A percentile compares a stretch with the other conserved stretches of the same genome.
phyloP scores from a whole-genome alignment of 2,888 invertebrate genomes.

The Zygaena filipendulae region DNA sequence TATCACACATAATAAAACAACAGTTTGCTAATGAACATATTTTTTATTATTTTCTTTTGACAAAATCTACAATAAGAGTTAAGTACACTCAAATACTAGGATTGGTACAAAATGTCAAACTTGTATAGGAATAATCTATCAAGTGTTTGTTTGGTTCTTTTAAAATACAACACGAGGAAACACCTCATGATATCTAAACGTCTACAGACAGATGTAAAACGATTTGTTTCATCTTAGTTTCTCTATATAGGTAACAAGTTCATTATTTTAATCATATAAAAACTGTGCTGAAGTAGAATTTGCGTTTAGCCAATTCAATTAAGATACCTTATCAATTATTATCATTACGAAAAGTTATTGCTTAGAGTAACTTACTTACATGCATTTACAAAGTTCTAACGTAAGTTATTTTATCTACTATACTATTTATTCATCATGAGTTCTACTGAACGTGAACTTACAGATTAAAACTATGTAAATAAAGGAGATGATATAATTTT shows the following conservation, averaged over 20 bases:
- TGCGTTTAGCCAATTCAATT: background rate
- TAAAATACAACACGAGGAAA: slow-evolving; percentile 43
- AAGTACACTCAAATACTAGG: slow-evolving; percentile 68
- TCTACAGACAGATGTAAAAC: slow-evolving; percentile 27
- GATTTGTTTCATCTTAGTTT: no score
- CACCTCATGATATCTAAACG: slow-evolving; percentile 26
- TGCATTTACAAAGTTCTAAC: no score
- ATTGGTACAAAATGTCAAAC: slow-evolving; percentile 67
- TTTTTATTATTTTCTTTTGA: slow-evolving; percentile 64
- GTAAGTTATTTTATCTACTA: no score
- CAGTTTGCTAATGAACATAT: slow-evolving; percentile 57
- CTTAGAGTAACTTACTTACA: no score
- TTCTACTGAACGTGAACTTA: no score
- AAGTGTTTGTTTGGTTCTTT: slow-evolving; percentile 62
- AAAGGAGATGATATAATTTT: no score
- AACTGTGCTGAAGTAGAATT: no score
- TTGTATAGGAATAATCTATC: slow-evolving; percentile 55
- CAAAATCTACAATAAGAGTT: slow-evolving; percentile 65
- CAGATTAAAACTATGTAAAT: no score
- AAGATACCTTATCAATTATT: slow-evolving; percentile 15
- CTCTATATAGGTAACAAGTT: no score
- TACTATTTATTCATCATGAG: no score
- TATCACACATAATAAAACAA: slow-evolving; percentile 20
- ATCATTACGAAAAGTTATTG: no score
- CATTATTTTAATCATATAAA: no score